Evolutionary conservation across 2,888 invertebrate genomes (phyloP).

Genomic region (Drosophila testacea): DNA sequence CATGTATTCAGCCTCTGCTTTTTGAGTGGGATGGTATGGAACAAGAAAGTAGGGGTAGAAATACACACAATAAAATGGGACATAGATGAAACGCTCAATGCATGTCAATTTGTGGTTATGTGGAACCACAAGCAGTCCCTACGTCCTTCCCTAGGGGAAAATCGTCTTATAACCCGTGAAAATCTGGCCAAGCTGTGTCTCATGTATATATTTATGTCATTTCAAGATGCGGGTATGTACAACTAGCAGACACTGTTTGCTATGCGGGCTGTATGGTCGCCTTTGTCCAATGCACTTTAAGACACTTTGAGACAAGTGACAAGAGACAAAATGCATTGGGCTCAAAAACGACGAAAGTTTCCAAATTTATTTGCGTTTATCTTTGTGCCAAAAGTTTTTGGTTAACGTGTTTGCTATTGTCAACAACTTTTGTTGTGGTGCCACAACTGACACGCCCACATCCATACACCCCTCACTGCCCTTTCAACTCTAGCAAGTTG

Average conservation of each 20-base stretch:
- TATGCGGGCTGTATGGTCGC: constrained; percentile 42
- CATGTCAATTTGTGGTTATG: constrained; percentile 72
- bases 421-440: constrained; percentile 78
- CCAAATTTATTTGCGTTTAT: constrained; percentile 77
- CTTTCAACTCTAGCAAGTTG: not conserved
- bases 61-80: constrained; percentile 39
- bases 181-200: constrained; percentile 46
- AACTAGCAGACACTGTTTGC: constrained; percentile 38
- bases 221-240: constrained; percentile 62
- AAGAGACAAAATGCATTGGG: constrained; percentile 31
- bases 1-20: constrained; percentile 3
- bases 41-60: not conserved
- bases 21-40: not conserved
- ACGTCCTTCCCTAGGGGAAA: not conserved
- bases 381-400: constrained; percentile 75
- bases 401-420: constrained; percentile 78
- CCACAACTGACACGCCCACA: constrained; percentile 49
- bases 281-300: constrained; percentile 47
- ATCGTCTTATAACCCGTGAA: constrained; percentile 46
- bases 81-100: constrained; percentile 49
- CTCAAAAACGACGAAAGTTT: constrained; percentile 50
- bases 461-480: not conserved
- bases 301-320: constrained; percentile 1
- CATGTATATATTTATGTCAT: constrained; percentile 55
- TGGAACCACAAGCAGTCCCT: not conserved